These are phyloP conservation scores for Bugulina stolonifera DNA, from an alignment of 2,888 invertebrate genomes.

Conservation along the genomic window DNA sequence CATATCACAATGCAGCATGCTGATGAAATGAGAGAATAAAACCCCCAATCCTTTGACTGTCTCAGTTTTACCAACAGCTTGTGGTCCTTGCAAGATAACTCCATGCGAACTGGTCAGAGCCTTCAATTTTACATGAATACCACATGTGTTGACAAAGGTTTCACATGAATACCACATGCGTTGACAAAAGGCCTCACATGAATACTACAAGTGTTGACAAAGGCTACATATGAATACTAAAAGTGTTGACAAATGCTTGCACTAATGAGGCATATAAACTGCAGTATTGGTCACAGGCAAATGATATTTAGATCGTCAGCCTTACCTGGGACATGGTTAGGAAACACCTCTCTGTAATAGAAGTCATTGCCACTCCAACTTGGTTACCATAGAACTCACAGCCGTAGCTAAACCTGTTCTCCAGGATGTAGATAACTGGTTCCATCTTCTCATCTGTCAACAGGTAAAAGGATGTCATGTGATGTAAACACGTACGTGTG, in stretches of 20 bases:
- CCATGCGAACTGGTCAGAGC: conserved; percentile 45
- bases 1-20: conserved; percentile 44
- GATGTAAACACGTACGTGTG: too few species aligned
- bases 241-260: too few species aligned
- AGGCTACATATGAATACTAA: too few species aligned
- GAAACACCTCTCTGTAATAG: conserved; percentile 49
- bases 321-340: conserved; percentile 41
- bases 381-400: conserved; percentile 51
- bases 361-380: conserved; percentile 43
- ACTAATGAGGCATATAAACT: too few species aligned
- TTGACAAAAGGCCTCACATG: too few species aligned
- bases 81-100: conserved; percentile 41
- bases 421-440: conserved; percentile 47
- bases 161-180: too few species aligned
- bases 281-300: too few species aligned
- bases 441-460: conserved; percentile 37
- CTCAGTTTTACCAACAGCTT: conserved; percentile 50
- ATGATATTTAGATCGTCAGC: too few species aligned
- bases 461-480: too few species aligned
- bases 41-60: conserved; percentile 50
- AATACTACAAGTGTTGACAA: too few species aligned
- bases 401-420: conserved; percentile 45
- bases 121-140: too few species aligned
- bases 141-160: too few species aligned
- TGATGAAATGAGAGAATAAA: conserved; percentile 45